phyloP scores from a whole-genome alignment of 2,888 invertebrate species.

The Leucozona laternaria region DNA sequence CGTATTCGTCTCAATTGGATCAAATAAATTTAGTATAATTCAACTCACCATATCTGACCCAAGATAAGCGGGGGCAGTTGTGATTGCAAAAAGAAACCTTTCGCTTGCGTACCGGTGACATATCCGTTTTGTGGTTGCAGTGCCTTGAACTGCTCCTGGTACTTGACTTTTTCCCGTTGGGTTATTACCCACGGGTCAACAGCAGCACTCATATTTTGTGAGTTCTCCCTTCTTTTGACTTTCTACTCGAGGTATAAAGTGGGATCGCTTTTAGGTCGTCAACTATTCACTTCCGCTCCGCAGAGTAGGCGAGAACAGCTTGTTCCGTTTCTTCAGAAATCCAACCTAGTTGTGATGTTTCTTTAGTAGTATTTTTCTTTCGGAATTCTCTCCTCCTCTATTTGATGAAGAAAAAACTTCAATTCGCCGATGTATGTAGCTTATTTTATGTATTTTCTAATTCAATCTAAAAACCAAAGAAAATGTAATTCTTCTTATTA shows the following conservation, averaged over 20 bases:
- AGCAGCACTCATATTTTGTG: slow-evolving; percentile 81
- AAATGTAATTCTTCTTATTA: slow-evolving; percentile 55
- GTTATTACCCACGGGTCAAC: slow-evolving; percentile 95
- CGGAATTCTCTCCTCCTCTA: slow-evolving; percentile 17
- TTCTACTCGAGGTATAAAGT: slow-evolving; percentile 29
- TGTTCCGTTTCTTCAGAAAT: slow-evolving; percentile 46
- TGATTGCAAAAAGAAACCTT: slow-evolving; percentile 95
- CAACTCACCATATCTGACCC: slow-evolving; percentile 96
- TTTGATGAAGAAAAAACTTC: slow-evolving; percentile 6
- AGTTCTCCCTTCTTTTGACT: slow-evolving; percentile 29
- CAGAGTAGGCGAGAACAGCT: slow-evolving; percentile 19
- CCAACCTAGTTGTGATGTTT: slow-evolving; percentile 31
- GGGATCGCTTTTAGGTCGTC: slow-evolving; percentile 35
- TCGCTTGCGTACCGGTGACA: slow-evolving; percentile 96
- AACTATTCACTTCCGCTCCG: slow-evolving; percentile 56
- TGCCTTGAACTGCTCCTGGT: slow-evolving; percentile 95
- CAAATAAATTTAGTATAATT: slow-evolving; percentile 13
- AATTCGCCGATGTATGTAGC: slow-evolving; percentile 9
- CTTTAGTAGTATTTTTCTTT: slow-evolving; percentile 21
- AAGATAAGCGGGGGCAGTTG: slow-evolving; percentile 94
- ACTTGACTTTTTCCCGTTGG: slow-evolving; percentile 93
- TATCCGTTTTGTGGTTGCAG: slow-evolving; percentile 94
- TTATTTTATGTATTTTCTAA: slow-evolving; percentile 36
- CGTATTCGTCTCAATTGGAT: slow-evolving; percentile 51
- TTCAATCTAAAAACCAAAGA: slow-evolving; percentile 59